Conservation (phyloP, 1,140 invertebrate genomes). For the Vanessa atalanta region DNA sequence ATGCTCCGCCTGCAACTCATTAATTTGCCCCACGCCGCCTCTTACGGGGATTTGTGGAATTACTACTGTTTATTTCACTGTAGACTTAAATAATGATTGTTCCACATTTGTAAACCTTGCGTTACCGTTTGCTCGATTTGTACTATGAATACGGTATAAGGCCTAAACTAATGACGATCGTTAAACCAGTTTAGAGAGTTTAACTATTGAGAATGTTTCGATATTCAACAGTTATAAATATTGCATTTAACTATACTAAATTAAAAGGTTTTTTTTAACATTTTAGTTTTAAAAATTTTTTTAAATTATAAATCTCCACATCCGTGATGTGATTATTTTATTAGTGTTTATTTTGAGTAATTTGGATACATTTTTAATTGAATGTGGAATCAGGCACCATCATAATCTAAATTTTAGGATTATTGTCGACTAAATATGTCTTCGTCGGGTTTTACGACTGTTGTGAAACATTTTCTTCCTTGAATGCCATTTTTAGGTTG, state of each 20-base stretch:
- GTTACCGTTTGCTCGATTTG: slow-evolving; percentile 33
- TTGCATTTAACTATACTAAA: neutral
- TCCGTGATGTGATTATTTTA: too few relatives aligned
- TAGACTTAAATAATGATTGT: slow-evolving; percentile 58
- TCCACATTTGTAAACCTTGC: slow-evolving; percentile 41
- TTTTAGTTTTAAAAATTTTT: neutral
- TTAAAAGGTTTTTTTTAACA: neutral
- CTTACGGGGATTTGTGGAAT: slow-evolving; percentile 71
- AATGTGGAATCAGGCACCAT: too few relatives aligned
- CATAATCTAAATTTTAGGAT: too few relatives aligned
- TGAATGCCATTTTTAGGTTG: too few relatives aligned
- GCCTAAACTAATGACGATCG: slow-evolving; percentile 22
- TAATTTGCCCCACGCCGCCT: slow-evolving; percentile 64
- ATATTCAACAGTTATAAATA: slow-evolving; percentile 4
- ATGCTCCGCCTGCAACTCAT: slow-evolving; percentile 59
- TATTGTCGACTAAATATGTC: too few relatives aligned
- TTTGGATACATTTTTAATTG: too few relatives aligned
- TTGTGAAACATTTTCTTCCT: too few relatives aligned
- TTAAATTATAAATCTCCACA: too few relatives aligned
- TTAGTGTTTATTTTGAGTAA: too few relatives aligned
- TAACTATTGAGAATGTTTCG: slow-evolving; percentile 8
- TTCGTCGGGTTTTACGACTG: too few relatives aligned
- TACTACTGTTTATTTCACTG: slow-evolving; percentile 72
- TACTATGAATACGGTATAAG: slow-evolving; percentile 21
- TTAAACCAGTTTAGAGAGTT: slow-evolving; percentile 16